A percentile compares a stretch with the other conserved stretches of the same genome.
Conservation (phyloP, 2,888 invertebrate genomes). For the Cosmia trapezina region DNA sequence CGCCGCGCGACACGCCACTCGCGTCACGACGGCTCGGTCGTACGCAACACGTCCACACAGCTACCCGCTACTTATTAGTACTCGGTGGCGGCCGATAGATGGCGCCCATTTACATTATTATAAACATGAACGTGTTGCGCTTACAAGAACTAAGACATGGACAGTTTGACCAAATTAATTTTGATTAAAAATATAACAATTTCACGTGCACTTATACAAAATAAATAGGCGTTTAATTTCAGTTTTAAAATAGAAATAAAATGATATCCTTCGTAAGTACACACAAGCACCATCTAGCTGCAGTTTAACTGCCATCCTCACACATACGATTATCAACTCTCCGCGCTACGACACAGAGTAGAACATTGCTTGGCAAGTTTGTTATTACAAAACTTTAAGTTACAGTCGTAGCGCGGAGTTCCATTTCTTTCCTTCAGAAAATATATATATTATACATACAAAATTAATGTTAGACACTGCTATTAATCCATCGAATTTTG, state of each 20-base stretch:
- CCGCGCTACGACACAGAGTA: slow-evolving; percentile 68
- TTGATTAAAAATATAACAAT: slow-evolving; percentile 69
- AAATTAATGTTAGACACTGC: slow-evolving; percentile 70
- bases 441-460: slow-evolving; percentile 63
- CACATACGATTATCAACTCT: slow-evolving; percentile 72
- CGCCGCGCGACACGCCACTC: slow-evolving; percentile 50
- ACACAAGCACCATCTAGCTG: slow-evolving; percentile 86
- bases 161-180: slow-evolving; percentile 71
- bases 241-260: slow-evolving; percentile 80
- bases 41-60: slow-evolving; percentile 65
- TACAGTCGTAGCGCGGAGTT: slow-evolving; percentile 63
- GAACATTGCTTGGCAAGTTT: slow-evolving; percentile 72
- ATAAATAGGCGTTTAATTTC: slow-evolving; percentile 81
- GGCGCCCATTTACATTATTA: slow-evolving; percentile 59
- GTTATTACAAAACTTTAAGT: slow-evolving; percentile 38
- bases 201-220: slow-evolving; percentile 75
- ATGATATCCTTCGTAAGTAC: slow-evolving; percentile 88
- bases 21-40: slow-evolving; percentile 70
- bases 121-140: slow-evolving; percentile 72
- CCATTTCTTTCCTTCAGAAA: slow-evolving; percentile 67
- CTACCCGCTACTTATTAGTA: slow-evolving; percentile 52
- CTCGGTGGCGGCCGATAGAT: slow-evolving; percentile 57
- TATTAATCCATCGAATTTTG: slow-evolving; percentile 62
- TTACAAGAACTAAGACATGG: slow-evolving; percentile 77
- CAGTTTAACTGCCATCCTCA: slow-evolving; percentile 85